phyloP scores from a whole-genome alignment of 1,140 invertebrate genomes.

The Luehdorfia chinensis region DNA sequence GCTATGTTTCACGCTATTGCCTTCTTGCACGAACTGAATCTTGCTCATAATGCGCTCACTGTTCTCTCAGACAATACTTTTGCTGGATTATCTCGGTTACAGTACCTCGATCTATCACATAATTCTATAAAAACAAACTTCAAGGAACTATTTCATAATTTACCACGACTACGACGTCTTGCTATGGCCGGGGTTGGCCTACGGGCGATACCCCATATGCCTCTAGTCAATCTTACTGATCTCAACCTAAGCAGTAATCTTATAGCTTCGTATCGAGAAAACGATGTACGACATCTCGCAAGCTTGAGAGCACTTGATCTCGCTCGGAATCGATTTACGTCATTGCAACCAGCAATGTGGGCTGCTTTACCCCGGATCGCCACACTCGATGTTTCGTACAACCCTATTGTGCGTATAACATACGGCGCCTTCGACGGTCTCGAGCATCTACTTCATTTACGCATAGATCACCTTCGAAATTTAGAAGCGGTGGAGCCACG shows the following conservation, averaged over 20 bases:
- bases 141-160: conserved; percentile 89
- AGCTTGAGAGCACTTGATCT: conserved; percentile 80
- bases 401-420: conserved; percentile 76
- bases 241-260: conserved; percentile 85
- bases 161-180: conserved; percentile 84
- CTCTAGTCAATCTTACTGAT: conserved; percentile 79
- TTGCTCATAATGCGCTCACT: conserved; percentile 86
- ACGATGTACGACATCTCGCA: conserved; percentile 78
- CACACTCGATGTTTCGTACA: conserved; percentile 79
- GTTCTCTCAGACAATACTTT: conserved; percentile 92
- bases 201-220: conserved; percentile 81
- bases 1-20: conserved; percentile 88
- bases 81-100: conserved; percentile 84
- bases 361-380: conserved; percentile 73
- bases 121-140: conserved; percentile 88
- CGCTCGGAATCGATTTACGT: conserved; percentile 79
- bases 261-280: conserved; percentile 77
- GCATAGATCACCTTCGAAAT: conserved; percentile 66
- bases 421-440: conserved; percentile 66
- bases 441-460: conserved; percentile 62
- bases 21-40: conserved; percentile 83
- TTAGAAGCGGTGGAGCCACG: conserved; percentile 80
- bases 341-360: conserved; percentile 79
- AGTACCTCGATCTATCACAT: conserved; percentile 85
- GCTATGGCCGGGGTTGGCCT: conserved; percentile 83